Percentiles rank a stretch among this genome's conserved stretches.
These are phyloP conservation scores for Salvelinus fontinalis DNA, from an alignment of 2,113 vertebrate species.

Conservation along the genomic window DNA sequence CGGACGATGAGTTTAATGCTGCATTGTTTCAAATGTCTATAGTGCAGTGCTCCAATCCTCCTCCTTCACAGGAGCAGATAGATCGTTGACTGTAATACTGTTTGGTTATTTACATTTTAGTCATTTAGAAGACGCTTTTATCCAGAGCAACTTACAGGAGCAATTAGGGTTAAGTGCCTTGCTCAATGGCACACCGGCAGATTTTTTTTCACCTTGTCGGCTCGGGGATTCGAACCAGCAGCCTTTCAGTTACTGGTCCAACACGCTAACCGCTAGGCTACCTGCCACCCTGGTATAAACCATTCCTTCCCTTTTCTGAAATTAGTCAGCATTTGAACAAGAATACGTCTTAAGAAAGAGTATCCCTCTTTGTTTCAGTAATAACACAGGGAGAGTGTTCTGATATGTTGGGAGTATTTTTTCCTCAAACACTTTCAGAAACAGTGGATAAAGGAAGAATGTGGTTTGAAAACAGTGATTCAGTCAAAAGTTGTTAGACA, in stretches of 20 bases:
- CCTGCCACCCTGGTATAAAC: background rate
- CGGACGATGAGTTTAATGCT: conserved; percentile 38
- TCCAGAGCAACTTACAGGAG: no score
- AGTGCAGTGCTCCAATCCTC: conserved; percentile 34
- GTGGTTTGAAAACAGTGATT: conserved; percentile 5
- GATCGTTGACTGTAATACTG: background rate
- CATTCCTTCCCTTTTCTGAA: conserved; percentile 50
- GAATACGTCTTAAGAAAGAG: conserved; percentile 14
- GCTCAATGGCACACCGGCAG: no score
- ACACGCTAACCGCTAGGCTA: no score
- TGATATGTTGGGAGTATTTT: no score
- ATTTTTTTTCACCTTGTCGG: no score
- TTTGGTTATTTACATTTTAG: no score
- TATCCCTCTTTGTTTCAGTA: conserved; percentile 24
- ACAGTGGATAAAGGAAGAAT: conserved; percentile 9
- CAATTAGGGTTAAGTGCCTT: no score
- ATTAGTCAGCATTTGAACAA: conserved; percentile 34
- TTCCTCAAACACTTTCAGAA: background rate
- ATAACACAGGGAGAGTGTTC: no score
- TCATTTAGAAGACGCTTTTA: no score
- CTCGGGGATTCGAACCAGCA: no score
- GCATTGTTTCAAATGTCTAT: conserved; percentile 32
- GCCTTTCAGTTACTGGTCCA: no score
- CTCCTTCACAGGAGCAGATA: conserved; percentile 4
- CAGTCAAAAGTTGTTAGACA: conserved; percentile 23